Evolutionary conservation across 2,113 vertebrate species (phyloP).

Genomic region (Alligator sinensis): DNA sequence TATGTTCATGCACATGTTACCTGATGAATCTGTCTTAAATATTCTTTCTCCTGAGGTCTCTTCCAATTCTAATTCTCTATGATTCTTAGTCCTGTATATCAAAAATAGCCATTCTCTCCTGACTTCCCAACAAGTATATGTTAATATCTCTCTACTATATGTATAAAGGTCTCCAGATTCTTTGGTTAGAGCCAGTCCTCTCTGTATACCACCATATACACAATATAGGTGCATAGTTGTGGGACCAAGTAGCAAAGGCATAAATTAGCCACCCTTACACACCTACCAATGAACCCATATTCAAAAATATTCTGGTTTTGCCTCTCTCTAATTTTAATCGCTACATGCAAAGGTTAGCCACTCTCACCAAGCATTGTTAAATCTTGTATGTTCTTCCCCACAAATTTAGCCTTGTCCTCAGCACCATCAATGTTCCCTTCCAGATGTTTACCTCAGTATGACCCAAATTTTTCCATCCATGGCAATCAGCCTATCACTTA

Average conservation of each 20-base stretch:
- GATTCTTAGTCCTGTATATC: too few species aligned
- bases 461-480: constrained; percentile 11
- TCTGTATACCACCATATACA: background rate
- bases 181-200: too few species aligned
- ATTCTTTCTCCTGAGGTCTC: background rate
- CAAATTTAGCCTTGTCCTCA: background rate
- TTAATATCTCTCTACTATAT: too few species aligned
- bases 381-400: background rate
- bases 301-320: background rate
- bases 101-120: too few species aligned
- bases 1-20: background rate
- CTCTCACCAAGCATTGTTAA: background rate
- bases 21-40: background rate
- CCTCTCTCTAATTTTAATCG: background rate
- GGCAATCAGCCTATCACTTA: background rate
- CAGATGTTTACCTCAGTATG: background rate
- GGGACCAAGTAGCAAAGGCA: background rate
- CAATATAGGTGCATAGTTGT: background rate
- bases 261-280: background rate
- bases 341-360: background rate
- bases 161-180: too few species aligned
- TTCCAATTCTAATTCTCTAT: too few species aligned
- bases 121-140: too few species aligned
- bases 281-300: background rate
- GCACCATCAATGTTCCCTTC: background rate